phyloP scores from a whole-genome alignment of 2,797 vertebrate genomes.

The Microctenopoma steveboyesi region DNA sequence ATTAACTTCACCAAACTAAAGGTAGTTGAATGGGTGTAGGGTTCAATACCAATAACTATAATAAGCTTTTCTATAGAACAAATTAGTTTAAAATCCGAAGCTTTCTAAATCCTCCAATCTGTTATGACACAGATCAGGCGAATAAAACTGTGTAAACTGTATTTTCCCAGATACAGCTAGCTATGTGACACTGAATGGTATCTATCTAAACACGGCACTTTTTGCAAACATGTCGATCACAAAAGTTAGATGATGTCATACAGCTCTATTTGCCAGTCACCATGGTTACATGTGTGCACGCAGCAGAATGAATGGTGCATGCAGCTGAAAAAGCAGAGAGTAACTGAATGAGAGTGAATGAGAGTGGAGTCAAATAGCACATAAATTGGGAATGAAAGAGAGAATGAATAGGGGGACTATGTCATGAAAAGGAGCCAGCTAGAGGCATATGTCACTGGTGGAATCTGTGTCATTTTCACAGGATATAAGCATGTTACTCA shows the following conservation, averaged over 20 bases:
- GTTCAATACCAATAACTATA: neutral
- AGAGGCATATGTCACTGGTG: slow-evolving; percentile 25
- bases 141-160: neutral
- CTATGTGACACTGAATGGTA: neutral
- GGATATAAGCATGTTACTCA: neutral
- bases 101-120: neutral
- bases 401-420: slow-evolving; percentile 22
- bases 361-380: slow-evolving; percentile 24
- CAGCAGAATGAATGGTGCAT: slow-evolving; percentile 37
- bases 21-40: neutral
- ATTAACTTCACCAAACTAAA: too few species aligned
- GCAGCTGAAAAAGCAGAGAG: slow-evolving; percentile 20
- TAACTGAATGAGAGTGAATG: slow-evolving; percentile 36
- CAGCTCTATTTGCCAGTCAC: slow-evolving; percentile 41
- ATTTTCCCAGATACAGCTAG: neutral
- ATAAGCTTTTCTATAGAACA: neutral
- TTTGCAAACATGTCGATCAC: slow-evolving; percentile 29
- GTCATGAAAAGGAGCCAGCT: slow-evolving; percentile 13
- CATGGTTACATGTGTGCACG: slow-evolving; percentile 53
- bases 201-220: neutral
- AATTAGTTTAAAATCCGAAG: neutral
- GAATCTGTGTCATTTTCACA: slow-evolving; percentile 9
- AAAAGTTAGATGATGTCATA: slow-evolving; percentile 31
- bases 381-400: slow-evolving; percentile 40
- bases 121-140: neutral